phyloP scores from a whole-genome alignment of 2,113 vertebrate species.

The Loxodonta africana region DNA sequence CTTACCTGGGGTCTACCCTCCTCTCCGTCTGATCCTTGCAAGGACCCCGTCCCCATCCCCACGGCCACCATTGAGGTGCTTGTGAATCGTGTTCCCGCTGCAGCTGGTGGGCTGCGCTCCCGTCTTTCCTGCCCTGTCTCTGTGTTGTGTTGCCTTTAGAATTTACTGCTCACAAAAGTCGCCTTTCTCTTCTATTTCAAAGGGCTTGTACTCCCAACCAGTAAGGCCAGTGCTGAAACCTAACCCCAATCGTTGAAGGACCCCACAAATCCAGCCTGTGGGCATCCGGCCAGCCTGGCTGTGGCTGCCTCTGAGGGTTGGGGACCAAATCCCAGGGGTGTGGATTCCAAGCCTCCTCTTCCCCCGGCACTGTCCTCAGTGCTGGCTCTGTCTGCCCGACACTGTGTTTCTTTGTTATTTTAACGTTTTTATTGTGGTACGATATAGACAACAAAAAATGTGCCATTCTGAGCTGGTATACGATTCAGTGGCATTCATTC shows the following conservation, averaged over 20 bases:
- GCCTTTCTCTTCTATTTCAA: not conserved
- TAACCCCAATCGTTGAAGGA: not conserved
- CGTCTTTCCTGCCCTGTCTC: not conserved
- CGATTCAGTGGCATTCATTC: too few species aligned
- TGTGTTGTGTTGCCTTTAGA: not conserved
- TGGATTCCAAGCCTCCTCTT: not conserved
- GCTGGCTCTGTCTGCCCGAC: not conserved
- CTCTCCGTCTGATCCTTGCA: not conserved
- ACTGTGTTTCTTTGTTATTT: not conserved
- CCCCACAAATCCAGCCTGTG: not conserved
- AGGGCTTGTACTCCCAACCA: not conserved
- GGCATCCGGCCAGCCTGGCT: not conserved
- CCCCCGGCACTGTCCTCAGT: not conserved
- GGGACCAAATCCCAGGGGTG: not conserved
- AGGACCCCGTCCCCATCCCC: not conserved
- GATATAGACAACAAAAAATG: too few species aligned
- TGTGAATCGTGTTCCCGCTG: accelerated
- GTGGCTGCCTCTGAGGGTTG: not conserved
- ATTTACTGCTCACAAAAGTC: not conserved
- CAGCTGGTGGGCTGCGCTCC: not conserved
- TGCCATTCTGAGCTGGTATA: too few species aligned
- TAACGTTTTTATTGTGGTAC: too few species aligned
- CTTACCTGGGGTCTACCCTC: accelerated
- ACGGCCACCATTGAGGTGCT: accelerated
- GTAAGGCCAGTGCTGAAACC: conserved; percentile 20